These are phyloP conservation scores for Xanthia icteritia DNA, from an alignment of 2,888 invertebrate genomes.

Conservation along the genomic window DNA sequence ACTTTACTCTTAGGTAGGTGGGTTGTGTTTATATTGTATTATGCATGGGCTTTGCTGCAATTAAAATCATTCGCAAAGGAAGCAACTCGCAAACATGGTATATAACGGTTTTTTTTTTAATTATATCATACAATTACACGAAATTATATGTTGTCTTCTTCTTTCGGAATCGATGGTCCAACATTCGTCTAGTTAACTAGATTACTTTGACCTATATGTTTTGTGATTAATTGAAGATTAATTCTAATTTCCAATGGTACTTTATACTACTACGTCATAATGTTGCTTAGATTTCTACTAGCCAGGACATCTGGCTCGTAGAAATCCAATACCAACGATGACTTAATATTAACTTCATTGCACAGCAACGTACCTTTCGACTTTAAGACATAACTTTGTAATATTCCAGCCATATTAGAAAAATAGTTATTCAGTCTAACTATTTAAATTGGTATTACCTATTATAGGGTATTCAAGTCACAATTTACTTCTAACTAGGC, in stretches of 20 bases:
- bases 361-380: not conserved
- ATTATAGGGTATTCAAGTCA: not conserved
- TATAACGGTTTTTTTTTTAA: not conserved
- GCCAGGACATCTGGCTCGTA: no score
- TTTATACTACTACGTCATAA: not conserved
- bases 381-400: not conserved
- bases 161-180: not conserved
- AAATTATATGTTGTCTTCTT: not conserved
- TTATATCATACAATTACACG: not conserved
- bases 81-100: not conserved
- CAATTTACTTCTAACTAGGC: not conserved
- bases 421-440: not conserved
- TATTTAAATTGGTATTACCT: not conserved
- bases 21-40: not conserved
- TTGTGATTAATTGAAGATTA: not conserved
- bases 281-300: not conserved
- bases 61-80: not conserved
- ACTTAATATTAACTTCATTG: not conserved
- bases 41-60: constrained; percentile 14
- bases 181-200: not conserved
- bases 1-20: constrained; percentile 34
- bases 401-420: not conserved
- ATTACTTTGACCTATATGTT: no score
- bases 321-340: not conserved
- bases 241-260: not conserved